Base-by-base conservation (phyloP, 1,140 invertebrate genomes). In the Trichogramma pretiosum region DNA sequence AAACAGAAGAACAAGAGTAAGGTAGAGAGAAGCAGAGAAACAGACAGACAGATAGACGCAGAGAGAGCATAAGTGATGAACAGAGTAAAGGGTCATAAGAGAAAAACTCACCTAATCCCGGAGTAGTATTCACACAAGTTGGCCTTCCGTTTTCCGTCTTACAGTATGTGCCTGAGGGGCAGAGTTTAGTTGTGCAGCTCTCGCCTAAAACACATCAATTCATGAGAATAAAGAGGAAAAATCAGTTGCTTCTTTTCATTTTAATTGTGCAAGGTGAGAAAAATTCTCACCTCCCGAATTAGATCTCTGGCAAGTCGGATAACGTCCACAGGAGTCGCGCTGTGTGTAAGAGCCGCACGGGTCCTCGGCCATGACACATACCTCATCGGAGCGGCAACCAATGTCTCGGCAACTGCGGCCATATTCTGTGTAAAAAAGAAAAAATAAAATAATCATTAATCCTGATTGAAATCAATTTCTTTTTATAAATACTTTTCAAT, bases 401-500 rank as follows among this genome's bases (percentile, higher is more conserved):
- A 87, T 87, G 58, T 87, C 84, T 54, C 77, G 77, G 62, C 84
- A 87, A 11, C 74, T 76, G 54, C 84, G 76, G 40, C 84, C 84
- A 63, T 84, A 87, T 70, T 85, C 83, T 85, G n/a, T n/a, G n/a
- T n/a, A n/a, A n/a, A n/a, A n/a, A n/a, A n/a, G n/a, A n/a, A n/a
- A n/a, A n/a, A n/a, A n/a, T n/a, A n/a, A n/a, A n/a, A n/a, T n/a
- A n/a, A n/a, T n/a, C n/a, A n/a, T n/a, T n/a, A n/a, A n/a, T n/a
- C n/a, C n/a, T n/a, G n/a, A n/a, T n/a, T n/a, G n/a, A n/a, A n/a
- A n/a, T n/a, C n/a, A n/a, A n/a, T n/a, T n/a, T n/a, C n/a, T n/a
- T n/a, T n/a, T n/a, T n/a, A n/a, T n/a, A n/a, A n/a, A n/a, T n/a
- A n/a, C n/a, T n/a, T n/a, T n/a, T n/a, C n/a, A n/a, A n/a, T n/a